These are phyloP conservation scores for Cryptophagus acutangulus DNA, from an alignment of 2,888 invertebrate genomes.

Conservation along the genomic window DNA sequence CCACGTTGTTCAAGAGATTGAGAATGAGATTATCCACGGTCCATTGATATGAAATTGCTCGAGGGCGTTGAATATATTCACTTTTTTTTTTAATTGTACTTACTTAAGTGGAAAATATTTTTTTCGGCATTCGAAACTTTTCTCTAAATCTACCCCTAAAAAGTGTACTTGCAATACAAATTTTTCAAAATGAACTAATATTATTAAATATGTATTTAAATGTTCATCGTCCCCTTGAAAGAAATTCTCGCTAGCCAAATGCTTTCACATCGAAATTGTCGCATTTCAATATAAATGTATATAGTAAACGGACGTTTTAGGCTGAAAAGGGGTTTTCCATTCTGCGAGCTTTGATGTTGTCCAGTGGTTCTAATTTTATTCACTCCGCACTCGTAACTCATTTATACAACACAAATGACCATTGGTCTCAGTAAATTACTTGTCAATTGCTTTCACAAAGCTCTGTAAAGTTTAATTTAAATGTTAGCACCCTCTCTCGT, in stretches of 20 bases:
- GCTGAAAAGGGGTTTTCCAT: slow-evolving; percentile 30
- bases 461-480: slow-evolving; percentile 41
- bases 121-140: too few species aligned
- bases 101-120: slow-evolving; percentile 33
- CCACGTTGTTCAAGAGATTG: too few species aligned
- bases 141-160: too few species aligned
- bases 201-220: too few species aligned
- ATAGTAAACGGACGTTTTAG: slow-evolving; percentile 16
- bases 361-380: slow-evolving; percentile 44
- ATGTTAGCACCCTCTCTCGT: slow-evolving; percentile 34
- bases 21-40: slow-evolving; percentile 44
- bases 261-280: neutral
- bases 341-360: slow-evolving; percentile 39
- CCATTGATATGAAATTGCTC: slow-evolving; percentile 43
- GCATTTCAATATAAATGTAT: neutral
- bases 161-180: too few species aligned
- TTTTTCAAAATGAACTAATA: too few species aligned
- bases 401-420: slow-evolving; percentile 45
- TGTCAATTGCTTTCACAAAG: slow-evolving; percentile 45
- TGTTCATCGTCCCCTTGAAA: too few species aligned
- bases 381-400: slow-evolving; percentile 41
- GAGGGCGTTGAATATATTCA: slow-evolving; percentile 35
- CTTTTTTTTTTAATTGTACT: slow-evolving; percentile 40
- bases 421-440: slow-evolving; percentile 45
- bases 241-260: neutral